Evolutionary conservation across 2,797 vertebrate genomes (phyloP), one percentile per base, ranked within the genome.

Genomic region (Notolepis coatsorum): DNA sequence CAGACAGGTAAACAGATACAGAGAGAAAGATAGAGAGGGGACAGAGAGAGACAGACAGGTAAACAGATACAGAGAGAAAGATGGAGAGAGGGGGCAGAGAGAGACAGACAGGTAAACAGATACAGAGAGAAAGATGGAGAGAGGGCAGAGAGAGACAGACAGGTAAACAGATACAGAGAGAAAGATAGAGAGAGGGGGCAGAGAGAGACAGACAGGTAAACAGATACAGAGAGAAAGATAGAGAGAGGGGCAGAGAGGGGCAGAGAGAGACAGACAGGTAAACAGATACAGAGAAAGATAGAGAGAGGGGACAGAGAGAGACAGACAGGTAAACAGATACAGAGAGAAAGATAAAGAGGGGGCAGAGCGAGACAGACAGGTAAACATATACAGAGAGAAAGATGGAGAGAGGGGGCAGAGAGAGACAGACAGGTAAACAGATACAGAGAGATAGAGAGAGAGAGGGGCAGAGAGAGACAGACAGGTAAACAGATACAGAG

Each of bases 341-440:
- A 33, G 31, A 7, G 2, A n/a, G 31, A 6, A 33, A 33, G 2
- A 4, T 7, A 8, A 33, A 33, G 31, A 12, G 2, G 13, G 7
- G n/a, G n/a, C n/a, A 33, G n/a, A 9, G 4, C 10, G 10, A 35
- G 45, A 68, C 68, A 79, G 66, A 77, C 78, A 64, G 73, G n/a
- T n/a, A n/a, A n/a, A n/a, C n/a, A n/a, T n/a, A n/a, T n/a, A 62
- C 71, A 69, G 69, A 71, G 59, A 65, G 61, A 48, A 60, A 65
- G 42, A 41, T 53, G n/a, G 48, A 35, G 28, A 61, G 28, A 56
- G 37, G 12, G 53, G 28, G 30, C 30, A 17, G 17, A 50, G 52
- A 59, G 63, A 63, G 59, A 71, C n/a, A n/a, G n/a, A n/a, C n/a
- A n/a, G n/a, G n/a, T n/a, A n/a, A n/a, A n/a, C n/a, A n/a, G n/a